Conservation (phyloP, 2,113 vertebrate species). For the Dolichotis patagonum region DNA sequence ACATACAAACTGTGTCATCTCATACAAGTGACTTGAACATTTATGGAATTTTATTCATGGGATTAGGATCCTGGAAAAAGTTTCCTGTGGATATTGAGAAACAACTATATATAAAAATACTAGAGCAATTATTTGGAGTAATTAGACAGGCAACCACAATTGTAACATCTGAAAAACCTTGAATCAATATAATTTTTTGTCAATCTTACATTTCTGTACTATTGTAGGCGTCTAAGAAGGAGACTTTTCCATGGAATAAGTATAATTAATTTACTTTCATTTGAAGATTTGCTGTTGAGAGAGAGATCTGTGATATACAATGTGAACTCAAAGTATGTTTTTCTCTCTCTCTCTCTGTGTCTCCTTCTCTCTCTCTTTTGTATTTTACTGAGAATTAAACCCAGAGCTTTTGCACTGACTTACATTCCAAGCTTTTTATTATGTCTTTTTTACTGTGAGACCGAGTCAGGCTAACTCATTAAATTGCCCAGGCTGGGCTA, state of each 20-base stretch:
- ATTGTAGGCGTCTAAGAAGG: neutral
- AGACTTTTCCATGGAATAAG: neutral
- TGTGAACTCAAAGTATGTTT: neutral
- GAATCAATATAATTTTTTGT: neutral
- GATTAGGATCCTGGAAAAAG: neutral
- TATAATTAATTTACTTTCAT: neutral
- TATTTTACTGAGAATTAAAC: neutral
- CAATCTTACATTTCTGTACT: neutral
- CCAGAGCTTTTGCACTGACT: neutral
- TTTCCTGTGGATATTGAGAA: neutral
- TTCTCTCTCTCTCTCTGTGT: neutral
- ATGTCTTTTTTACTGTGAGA: neutral
- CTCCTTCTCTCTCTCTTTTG: too few species aligned
- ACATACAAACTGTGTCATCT: neutral
- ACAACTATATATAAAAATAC: neutral
- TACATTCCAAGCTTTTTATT: neutral
- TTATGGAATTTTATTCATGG: neutral
- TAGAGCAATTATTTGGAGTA: neutral
- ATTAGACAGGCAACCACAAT: constrained; percentile 1
- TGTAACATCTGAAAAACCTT: constrained; percentile 2
- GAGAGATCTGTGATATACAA: neutral
- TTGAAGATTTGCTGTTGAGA: constrained; percentile 41
- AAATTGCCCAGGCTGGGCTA: neutral
- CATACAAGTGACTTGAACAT: neutral
- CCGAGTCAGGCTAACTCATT: neutral